Base-by-base conservation (phyloP, 2,888 invertebrate genomes). In the Drosophila monieri region DNA sequence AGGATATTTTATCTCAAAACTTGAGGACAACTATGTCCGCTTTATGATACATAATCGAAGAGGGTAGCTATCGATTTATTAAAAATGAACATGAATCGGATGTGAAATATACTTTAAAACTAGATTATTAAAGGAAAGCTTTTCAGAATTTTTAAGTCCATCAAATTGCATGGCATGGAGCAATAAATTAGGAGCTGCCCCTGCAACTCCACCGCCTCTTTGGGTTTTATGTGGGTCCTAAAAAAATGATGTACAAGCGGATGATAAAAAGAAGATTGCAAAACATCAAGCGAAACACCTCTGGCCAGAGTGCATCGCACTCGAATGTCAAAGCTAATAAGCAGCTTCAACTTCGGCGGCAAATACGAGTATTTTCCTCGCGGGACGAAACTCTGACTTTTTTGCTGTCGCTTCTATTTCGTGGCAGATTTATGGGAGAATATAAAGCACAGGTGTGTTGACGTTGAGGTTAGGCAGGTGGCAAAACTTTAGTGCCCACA, bases 361-460 rank as follows among this genome's bases (percentile, higher is more conserved):
- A 41, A 18, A 15, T 41, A 12, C 15, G 21, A 21, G 6, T 21
- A 43, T 21, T 43, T 41, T 21, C 74, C 68, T 43, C 23, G 30
- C 57, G 76, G 53, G 57, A 10, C 30, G 23, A 58, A 47, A 37
- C 74, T 47, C 46, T 47, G 23, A 35, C 32, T 15, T 30, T 15
- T 25, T 37, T 47, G 8, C 64, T 37, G 23, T 27, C 44, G 69
- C 55, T 79, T 69, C 66, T 70, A 56, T 76, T 76, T 80, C 65
- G 67, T 71, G 67, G 58, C 87, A 84, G 80, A 86, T 84, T 80
- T 80, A 86, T 86, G 87, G 62, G 49, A 6, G 53, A 53, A 73
- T 67, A 79, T 73, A 83, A 86, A 55, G 73, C 74, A 69, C 14
- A 47, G 64, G 49, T 35, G 72, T 37, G 72, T 59, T 32, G 64